Evolutionary conservation across 1,140 invertebrate species (phyloP).

Genomic region (Megalopta genalis): DNA sequence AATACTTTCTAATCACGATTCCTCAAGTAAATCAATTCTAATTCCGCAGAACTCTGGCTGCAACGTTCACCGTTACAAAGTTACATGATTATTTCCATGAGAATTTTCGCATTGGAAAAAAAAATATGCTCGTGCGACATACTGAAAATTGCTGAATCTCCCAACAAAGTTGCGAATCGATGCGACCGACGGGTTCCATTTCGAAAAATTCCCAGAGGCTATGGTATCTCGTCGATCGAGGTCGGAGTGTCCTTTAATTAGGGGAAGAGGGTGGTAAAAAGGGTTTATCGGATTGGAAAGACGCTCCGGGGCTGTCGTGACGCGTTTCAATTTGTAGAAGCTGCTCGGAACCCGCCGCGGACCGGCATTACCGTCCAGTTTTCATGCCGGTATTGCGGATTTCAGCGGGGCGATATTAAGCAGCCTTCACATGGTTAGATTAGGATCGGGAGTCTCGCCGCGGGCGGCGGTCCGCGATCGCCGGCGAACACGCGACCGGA

Average conservation of each 20-base stretch:
- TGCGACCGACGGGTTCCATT: too few species aligned
- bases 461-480: neutral
- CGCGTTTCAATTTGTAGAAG: slow-evolving; percentile 52
- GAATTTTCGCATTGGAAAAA: too few species aligned
- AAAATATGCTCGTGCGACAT: too few species aligned
- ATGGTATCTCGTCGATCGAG: too few species aligned
- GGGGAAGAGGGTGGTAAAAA: neutral
- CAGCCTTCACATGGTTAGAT: slow-evolving; percentile 54
- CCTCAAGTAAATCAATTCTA: too few species aligned
- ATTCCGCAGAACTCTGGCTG: too few species aligned
- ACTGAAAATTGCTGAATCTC: too few species aligned
- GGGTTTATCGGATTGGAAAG: slow-evolving; percentile 30
- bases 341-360: neutral
- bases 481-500: slow-evolving; percentile 39
- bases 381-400: slow-evolving; percentile 43
- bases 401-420: slow-evolving; percentile 48
- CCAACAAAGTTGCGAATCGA: too few species aligned
- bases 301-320: slow-evolving; percentile 18
- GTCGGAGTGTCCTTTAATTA: slow-evolving; percentile 1
- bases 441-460: slow-evolving; percentile 30
- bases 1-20: too few species aligned
- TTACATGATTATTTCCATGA: too few species aligned
- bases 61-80: too few species aligned
- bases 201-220: too few species aligned
- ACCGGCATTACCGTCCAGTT: slow-evolving; percentile 32